Conservation (phyloP, 2,797 vertebrate genomes). For the Anabas testudineus region DNA sequence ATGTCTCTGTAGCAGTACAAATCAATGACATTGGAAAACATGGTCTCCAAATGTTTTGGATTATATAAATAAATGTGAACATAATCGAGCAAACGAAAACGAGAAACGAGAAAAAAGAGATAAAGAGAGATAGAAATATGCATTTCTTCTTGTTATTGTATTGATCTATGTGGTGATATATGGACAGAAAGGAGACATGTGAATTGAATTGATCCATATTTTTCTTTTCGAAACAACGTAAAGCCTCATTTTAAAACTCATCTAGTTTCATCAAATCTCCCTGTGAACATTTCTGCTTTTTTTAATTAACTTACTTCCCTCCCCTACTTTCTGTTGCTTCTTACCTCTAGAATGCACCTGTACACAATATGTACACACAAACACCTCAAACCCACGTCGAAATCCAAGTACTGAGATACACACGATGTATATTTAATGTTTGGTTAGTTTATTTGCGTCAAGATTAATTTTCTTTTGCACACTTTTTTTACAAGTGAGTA, state of each 20-base stretch:
- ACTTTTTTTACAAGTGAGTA: constrained; percentile 42
- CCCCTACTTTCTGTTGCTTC: not conserved
- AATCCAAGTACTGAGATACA: not conserved
- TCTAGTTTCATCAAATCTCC: constrained; percentile 44
- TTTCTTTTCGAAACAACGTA: constrained; percentile 57
- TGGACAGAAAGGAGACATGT: constrained; percentile 69
- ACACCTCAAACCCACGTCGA: not conserved
- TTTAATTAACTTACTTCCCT: constrained; percentile 35
- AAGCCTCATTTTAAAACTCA: constrained; percentile 27
- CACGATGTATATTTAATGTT: constrained; percentile 17
- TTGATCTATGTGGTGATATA: constrained; percentile 64
- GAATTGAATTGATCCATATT: constrained; percentile 65
- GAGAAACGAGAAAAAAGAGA: constrained; percentile 17
- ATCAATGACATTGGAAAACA: constrained; percentile 51
- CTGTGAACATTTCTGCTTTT: constrained; percentile 17
- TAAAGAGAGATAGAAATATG: constrained; percentile 50
- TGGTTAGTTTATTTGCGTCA: constrained; percentile 25
- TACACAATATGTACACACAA: constrained; percentile 10
- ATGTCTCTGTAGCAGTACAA: constrained; percentile 54
- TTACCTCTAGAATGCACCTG: constrained; percentile 3
- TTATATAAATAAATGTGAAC: constrained; percentile 62
- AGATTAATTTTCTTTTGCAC: constrained; percentile 28
- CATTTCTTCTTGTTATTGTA: constrained; percentile 67
- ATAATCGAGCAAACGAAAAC: constrained; percentile 40
- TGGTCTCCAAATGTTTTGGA: constrained; percentile 49